Evolutionary conservation across 2,888 invertebrate genomes (phyloP), one percentile per base, ranked within the genome.

Genomic region (Eupithecia centaureata): DNA sequence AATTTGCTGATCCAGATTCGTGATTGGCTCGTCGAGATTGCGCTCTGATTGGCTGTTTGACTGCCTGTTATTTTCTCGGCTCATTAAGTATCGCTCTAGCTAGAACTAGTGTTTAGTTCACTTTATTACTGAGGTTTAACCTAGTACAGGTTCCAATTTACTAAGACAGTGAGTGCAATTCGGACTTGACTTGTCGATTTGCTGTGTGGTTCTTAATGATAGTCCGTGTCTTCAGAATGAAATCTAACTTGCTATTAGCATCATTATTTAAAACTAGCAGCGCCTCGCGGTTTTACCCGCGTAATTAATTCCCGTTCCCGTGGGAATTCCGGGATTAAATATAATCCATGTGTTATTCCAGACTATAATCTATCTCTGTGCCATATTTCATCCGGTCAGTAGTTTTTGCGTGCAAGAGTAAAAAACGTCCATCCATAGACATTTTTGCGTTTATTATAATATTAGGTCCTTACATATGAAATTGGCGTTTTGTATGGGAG

Each of bases 21-120:
- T 64, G 61, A 68, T 68, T 63, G 65, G 68, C 33, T 61, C 61
- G 56, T 65, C 54, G 27, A 61, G 68, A 68, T 65, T 35, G 61
- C 54, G 58, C 25, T 35, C 47, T 62, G 67, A 63, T 63, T 60
- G 63, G 63, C 42, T 52, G 54, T 58, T 47, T 57, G 27, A 63
- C 33, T 60, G 59, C 52, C 60, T 47, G 60, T 63, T 63, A 42
- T 67, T 57, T 63, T 65, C 52, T 65, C 35, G 58, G 47, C 54
- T 67, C 64, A 61, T 68, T 68, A 64, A 68, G 54, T 60, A 47
- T 51, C 57, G 59, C 42, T 63, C 42, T 15, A 28, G 32, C 35
- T 56, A 13, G 18, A 56, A n/a, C 33, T 62, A 54, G 54, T 63
- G 56, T 61, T 64, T 57, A 51, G 58, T 58, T 61, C 28, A 28